Evolutionary conservation across 2,797 vertebrate genomes (phyloP).

Genomic region (Myotis findleyi): DNA sequence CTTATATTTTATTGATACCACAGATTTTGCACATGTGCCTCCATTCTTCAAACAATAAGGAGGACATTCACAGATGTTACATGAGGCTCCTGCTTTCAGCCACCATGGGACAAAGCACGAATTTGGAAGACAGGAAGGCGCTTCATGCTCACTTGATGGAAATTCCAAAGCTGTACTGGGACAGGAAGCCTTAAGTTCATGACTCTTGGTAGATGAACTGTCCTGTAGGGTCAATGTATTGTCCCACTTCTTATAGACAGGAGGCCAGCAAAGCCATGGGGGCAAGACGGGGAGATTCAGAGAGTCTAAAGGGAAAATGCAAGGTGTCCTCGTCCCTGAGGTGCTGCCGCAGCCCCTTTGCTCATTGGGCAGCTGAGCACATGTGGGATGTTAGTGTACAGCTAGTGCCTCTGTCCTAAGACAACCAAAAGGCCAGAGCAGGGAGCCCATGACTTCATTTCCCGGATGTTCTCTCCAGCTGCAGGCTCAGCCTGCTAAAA

Average conservation of each 20-base stretch:
- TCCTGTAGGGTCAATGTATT: not conserved
- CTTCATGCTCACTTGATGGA: not conserved
- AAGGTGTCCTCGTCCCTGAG: not conserved
- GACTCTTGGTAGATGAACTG: not conserved
- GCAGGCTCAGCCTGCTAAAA: not conserved
- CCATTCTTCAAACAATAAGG: not conserved
- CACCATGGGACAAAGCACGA: not conserved
- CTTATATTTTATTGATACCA: not conserved
- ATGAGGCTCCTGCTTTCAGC: not conserved
- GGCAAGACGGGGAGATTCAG: not conserved
- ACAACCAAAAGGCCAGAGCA: not conserved
- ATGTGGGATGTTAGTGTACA: not conserved
- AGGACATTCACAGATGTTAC: not conserved
- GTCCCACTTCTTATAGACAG: not conserved
- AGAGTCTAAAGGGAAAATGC: not conserved
- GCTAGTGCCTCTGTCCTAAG: not conserved
- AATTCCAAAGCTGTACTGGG: not conserved
- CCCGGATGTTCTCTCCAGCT: not conserved
- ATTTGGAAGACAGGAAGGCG: conserved; percentile 18
- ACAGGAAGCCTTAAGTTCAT: not conserved
- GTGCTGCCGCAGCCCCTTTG: not conserved
- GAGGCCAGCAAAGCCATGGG: not conserved
- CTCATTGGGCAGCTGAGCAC: not conserved
- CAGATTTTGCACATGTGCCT: not conserved
- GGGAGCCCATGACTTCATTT: not conserved